These are phyloP conservation scores for Drosophila ohnishii DNA, from an alignment of 1,140 invertebrate species.

Conservation along the genomic window DNA sequence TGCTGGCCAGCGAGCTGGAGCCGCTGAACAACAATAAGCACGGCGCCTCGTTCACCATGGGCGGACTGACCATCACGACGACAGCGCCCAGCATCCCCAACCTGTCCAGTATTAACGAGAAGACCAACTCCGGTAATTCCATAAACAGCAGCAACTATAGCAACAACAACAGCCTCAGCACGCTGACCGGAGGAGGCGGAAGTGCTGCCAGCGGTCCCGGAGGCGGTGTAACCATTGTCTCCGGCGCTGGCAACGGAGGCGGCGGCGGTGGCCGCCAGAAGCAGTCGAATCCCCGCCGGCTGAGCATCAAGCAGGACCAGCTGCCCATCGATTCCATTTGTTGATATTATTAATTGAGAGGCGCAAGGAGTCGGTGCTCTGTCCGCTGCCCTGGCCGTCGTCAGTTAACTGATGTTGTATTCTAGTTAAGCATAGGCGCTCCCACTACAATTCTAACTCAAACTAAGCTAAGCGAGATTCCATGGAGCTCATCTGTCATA, in stretches of 20 bases:
- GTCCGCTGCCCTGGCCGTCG: conserved; percentile 1
- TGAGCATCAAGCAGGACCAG: conserved; percentile 82
- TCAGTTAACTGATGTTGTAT: conserved; percentile 57
- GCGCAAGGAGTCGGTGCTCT: conserved; percentile 12
- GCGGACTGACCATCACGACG: conserved; percentile 75
- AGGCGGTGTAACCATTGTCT: conserved; percentile 34
- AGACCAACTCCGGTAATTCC: conserved; percentile 80
- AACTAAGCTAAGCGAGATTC: conserved; percentile 54
- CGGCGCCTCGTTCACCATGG: conserved; percentile 73
- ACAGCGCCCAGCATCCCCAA: conserved; percentile 78
- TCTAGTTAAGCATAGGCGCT: conserved; percentile 68
- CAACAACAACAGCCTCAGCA: conserved; percentile 68
- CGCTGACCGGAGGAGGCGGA: conserved; percentile 32
- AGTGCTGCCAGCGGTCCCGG: conserved; percentile 27
- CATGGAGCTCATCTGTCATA: conserved; percentile 52
- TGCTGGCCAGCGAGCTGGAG: conserved; percentile 74
- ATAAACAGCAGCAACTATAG: conserved; percentile 78
- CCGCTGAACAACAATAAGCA: conserved; percentile 75
- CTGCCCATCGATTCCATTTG: conserved; percentile 82
- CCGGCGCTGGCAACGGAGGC: conserved; percentile 20
- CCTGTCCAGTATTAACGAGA: conserved; percentile 83
- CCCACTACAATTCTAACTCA: conserved; percentile 61
- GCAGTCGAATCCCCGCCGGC: conserved; percentile 66
- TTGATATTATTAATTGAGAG: conserved; percentile 68
- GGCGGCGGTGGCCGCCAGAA: conserved; percentile 32